Evolutionary conservation across 2,113 vertebrate genomes (phyloP), one percentile per base, ranked within the genome.

Genomic region (Oenanthe melanoleuca): DNA sequence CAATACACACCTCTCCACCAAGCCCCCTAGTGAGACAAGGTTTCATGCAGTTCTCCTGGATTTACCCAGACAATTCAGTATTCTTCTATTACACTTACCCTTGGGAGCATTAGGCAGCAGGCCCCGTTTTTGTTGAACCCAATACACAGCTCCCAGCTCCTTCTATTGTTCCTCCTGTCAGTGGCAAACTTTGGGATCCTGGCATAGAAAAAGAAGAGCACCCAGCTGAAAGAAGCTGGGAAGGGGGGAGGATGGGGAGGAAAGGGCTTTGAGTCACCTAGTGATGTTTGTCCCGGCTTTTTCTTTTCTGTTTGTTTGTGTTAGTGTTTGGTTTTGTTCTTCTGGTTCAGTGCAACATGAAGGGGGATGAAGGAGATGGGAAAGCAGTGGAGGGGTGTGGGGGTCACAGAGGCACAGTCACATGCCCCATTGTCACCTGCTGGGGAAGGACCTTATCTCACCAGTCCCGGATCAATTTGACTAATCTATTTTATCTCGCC

Each of bases 401-500:
- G 61, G 44, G 26, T 93, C 65, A 73, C 3, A 2, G 80, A 67
- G 33, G 84, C 21, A 37, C 26, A 52, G 59, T 73, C 42, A 75
- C 22, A 5, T 31, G 34, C 22, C 20, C 16, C 52, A 31, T n/a
- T 64, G 65, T 65, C 12, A 3, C 37, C 50, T 5, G 2, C 55
- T 86, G 3, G 1, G 6, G 34, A 64, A 75, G 79, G 73, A 60
- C 78, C 70, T 86, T 79, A 65, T 77, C 85, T 65, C 72, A 20
- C 29, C 7, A 5, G 29, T 45, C 80, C 73, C 0, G 2, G 64
- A 95, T 96, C 96, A 88, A 67, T 85, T 78, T 86, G 67, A 73
- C 47, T 92, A 57, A 93, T 96, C 87, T 96, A 88, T 93, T 94
- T 95, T 95, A 95, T 93, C 87, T 93, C 18, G 0, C 88, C 69